Percentiles rank a stretch among this genome's conserved stretches.
phyloP scores from a whole-genome alignment of 2,797 vertebrate genomes.

The Urocyon cinereoargenteus region DNA sequence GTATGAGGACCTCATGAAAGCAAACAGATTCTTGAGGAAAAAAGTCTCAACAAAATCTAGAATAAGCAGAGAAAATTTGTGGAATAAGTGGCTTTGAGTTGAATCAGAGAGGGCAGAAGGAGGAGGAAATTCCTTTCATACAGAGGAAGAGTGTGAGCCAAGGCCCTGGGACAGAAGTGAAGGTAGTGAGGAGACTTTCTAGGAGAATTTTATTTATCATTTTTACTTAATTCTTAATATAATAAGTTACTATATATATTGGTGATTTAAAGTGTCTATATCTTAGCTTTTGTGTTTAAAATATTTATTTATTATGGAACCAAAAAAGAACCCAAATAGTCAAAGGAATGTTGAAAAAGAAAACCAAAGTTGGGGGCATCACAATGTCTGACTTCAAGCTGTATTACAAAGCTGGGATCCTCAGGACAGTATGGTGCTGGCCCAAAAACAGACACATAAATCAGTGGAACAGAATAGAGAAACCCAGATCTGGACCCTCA shows the following conservation, averaged over 20 bases:
- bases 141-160: not conserved
- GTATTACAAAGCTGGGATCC: too few species aligned
- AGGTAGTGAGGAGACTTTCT: not conserved
- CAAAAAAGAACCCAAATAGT: too few species aligned
- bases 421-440: too few species aligned
- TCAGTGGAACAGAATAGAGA: too few species aligned
- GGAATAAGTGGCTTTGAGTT: not conserved
- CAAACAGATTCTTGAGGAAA: not conserved
- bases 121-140: not conserved
- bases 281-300: slow-evolving; percentile 5
- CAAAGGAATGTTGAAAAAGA: too few species aligned
- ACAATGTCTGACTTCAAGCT: too few species aligned
- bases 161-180: not conserved
- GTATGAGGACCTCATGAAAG: not conserved
- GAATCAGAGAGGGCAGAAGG: not conserved
- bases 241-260: not conserved
- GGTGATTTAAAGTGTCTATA: not conserved
- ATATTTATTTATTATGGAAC: not conserved
- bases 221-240: not conserved
- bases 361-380: too few species aligned
- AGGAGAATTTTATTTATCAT: not conserved
- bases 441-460: too few species aligned
- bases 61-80: not conserved
- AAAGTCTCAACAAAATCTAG: not conserved
- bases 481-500: too few species aligned